These are phyloP conservation scores for Ectemnius cavifrons DNA, from an alignment of 2,888 invertebrate species.

Conservation along the genomic window DNA sequence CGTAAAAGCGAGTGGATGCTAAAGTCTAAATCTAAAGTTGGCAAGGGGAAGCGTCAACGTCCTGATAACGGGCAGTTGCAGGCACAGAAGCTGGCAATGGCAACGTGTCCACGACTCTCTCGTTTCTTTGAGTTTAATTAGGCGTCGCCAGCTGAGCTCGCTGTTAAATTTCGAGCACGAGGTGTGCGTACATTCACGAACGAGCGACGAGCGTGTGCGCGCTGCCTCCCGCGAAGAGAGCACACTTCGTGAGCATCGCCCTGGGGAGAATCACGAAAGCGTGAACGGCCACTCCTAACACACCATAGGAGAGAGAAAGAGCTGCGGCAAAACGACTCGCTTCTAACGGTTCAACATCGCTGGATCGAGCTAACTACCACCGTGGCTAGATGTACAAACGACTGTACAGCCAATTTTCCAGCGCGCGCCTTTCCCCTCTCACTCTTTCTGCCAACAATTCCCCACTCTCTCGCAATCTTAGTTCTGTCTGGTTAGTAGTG, in stretches of 20 bases:
- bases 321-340: slow-evolving; percentile 24
- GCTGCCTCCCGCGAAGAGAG: too few relatives aligned
- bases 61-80: neutral
- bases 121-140: neutral
- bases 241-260: too few relatives aligned
- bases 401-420: slow-evolving; percentile 39
- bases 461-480: too few relatives aligned
- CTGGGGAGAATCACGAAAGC: slow-evolving; percentile 56
- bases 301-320: neutral
- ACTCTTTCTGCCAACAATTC: too few relatives aligned
- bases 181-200: slow-evolving; percentile 2
- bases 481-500: slow-evolving; percentile 30
- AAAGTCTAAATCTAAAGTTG: too few relatives aligned
- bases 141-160: neutral
- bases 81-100: neutral
- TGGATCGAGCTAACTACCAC: slow-evolving; percentile 27
- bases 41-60: too few relatives aligned
- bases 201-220: slow-evolving; percentile 8
- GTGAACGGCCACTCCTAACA: slow-evolving; percentile 39
- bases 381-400: slow-evolving; percentile 13
- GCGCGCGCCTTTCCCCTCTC: neutral
- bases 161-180: too few relatives aligned
- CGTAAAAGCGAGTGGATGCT: too few relatives aligned
- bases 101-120: neutral
- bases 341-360: slow-evolving; percentile 28